A percentile compares a stretch with the other conserved stretches of the same genome.
Evolutionary conservation across 1,140 invertebrate genomes (phyloP).

Genomic region (Macrosteles quadrilineatus): DNA sequence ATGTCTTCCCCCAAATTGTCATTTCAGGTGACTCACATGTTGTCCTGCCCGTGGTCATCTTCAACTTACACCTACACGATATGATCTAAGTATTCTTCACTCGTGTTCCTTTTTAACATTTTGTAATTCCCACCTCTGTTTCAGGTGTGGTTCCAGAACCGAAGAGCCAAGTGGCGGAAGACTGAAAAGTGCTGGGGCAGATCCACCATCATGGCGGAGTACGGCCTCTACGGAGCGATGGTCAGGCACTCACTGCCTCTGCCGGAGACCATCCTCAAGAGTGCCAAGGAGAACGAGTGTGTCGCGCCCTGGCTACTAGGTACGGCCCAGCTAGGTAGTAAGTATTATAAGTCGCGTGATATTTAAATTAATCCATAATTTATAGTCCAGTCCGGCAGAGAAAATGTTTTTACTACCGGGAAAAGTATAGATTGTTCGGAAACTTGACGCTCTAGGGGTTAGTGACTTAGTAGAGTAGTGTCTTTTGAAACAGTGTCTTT

Average conservation of each 20-base stretch:
- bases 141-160: constrained; percentile 99
- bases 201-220: constrained; percentile 99
- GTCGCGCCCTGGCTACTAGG: constrained; percentile 98
- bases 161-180: constrained; percentile 97
- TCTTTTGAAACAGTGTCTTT: no score
- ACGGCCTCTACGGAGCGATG: constrained; percentile 99
- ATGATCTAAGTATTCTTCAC: no score
- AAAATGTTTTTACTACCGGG: not conserved
- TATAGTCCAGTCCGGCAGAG: no score
- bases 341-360: constrained; percentile 6
- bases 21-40: no score
- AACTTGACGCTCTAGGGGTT: no score
- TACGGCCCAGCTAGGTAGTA: constrained; percentile 53
- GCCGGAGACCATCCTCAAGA: constrained; percentile 96
- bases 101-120: no score
- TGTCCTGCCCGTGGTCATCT: no score
- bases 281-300: constrained; percentile 91
- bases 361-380: no score
- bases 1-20: no score
- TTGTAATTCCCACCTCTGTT: constrained; percentile 40
- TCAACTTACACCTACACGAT: no score
- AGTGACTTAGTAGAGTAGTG: no score
- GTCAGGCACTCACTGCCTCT: constrained; percentile 95
- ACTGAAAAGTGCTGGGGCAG: constrained; percentile 99
- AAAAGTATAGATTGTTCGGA: no score